Conservation (phyloP, 37 sponge, comb jelly and placozoan genomes). For the Eunapius fragilis region DNA sequence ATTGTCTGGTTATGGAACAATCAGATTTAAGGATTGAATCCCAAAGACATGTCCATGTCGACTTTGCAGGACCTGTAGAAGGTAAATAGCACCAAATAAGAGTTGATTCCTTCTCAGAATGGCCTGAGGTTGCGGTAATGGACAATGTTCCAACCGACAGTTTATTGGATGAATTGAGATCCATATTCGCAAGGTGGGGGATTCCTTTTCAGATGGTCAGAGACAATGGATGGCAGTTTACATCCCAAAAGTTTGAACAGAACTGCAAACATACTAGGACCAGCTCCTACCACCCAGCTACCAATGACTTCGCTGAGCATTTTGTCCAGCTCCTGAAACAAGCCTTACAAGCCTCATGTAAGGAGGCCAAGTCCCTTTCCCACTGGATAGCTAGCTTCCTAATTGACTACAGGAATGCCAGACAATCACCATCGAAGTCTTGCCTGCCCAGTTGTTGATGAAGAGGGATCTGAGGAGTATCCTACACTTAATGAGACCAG, state of each 20-base stretch:
- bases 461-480: constrained; percentile 27
- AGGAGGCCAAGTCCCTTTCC: not conserved
- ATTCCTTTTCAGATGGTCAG: constrained; percentile 26
- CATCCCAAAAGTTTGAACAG: constrained; percentile 32
- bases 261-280: not conserved
- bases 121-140: constrained; percentile 3
- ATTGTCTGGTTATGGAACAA: not conserved
- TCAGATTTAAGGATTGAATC: not conserved
- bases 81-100: not conserved
- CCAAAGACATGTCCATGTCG: constrained; percentile 13
- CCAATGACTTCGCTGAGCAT: constrained; percentile 42
- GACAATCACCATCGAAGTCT: constrained; percentile 24
- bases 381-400: constrained; percentile 28
- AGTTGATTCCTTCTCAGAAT: constrained; percentile 9
- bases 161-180: constrained; percentile 12
- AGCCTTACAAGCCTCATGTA: constrained; percentile 23
- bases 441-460: constrained; percentile 43
- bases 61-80: constrained; percentile 8
- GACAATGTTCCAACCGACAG: not conserved
- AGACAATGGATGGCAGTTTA: constrained; percentile 51
- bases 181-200: constrained; percentile 25
- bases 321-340: constrained; percentile 39
- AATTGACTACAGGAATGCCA: constrained; percentile 35
- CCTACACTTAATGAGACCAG: constrained; percentile 44
- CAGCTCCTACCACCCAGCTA: constrained; percentile 29